Evolutionary conservation across 2,797 vertebrate species (phyloP), one percentile per base, ranked within the genome.

Genomic region (Tenualosa ilisha): DNA sequence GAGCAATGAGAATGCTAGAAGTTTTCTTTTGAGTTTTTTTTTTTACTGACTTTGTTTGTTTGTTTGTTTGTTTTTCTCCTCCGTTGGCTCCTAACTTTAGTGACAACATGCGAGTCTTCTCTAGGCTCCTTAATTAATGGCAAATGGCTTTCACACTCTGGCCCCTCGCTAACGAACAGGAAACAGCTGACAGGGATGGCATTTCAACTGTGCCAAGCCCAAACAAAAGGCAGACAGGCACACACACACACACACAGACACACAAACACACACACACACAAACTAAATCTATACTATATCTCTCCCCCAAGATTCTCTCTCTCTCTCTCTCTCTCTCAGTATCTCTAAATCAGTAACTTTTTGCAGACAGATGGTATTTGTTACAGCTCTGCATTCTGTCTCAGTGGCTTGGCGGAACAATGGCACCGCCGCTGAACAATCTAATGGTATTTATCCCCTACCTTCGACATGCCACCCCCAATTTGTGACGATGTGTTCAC

Each of bases 191-290:
- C 82, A 87, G 63, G 65, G 82, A 84, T 88, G 89, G 84, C 88
- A 91, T 89, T 89, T 89, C 82, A 86, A 81, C 81, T 86, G 82
- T 61, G 37, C 31, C 85, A 82, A 86, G 85, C 84, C 87, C 75
- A 88, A 84, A 86, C 82, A 85, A 85, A 83, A 86, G 84, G 37
- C 56, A n/a, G 22, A 5, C 50, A 83, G 13, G 83, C 84, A 83
- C 51, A 81, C 84, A 54, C 68, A 43, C 31, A 46, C 24, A 40
- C 13, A 40, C 65, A 68, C 9, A 68, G 9, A 68, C 63, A 68
- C 26, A 68, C 9, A 68, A 1, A 37, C 63, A 31, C 63, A 72
- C 26, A 72, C 31, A 72, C 61, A 68, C 65, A 68, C 65, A 68
- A 7, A 72, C 65, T 9, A 20, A 40, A 79, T 46, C 15, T 43